Percentiles rank a stretch among this genome's conserved stretches.
These are phyloP conservation scores for Spisula subtruncata DNA, from an alignment of 2,888 invertebrate species.

Conservation along the genomic window DNA sequence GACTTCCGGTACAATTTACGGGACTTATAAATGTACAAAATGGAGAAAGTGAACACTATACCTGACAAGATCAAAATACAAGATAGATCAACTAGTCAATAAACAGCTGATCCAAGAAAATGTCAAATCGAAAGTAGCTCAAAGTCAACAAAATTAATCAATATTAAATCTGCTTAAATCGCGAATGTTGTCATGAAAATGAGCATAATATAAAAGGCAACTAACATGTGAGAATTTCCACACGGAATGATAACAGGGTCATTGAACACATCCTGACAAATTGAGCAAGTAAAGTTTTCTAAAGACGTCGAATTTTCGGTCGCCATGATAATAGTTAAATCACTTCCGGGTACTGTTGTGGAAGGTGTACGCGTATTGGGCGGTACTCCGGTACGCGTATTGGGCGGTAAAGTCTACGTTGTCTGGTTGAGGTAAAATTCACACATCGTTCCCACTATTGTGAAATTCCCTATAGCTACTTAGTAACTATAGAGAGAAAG, in stretches of 20 bases:
- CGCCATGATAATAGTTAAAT: conserved; percentile 39
- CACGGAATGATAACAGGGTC: conserved; percentile 80
- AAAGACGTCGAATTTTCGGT: conserved; percentile 37
- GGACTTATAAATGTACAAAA: not conserved
- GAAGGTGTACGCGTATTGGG: conserved; percentile 8
- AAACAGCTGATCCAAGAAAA: not conserved
- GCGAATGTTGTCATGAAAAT: not conserved
- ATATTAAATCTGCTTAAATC: not conserved
- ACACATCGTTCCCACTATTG: no score
- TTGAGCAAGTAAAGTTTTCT: conserved; percentile 75
- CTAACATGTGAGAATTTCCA: conserved; percentile 78
- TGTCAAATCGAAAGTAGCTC: conserved; percentile 11
- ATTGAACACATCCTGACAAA: conserved; percentile 79
- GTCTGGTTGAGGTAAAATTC: no score
- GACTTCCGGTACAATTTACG: not conserved
- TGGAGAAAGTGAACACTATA: not conserved
- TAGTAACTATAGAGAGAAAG: no score
- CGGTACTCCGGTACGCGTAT: not conserved
- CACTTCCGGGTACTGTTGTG: conserved; percentile 18
- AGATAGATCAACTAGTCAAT: not conserved
- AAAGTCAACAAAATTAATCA: not conserved
- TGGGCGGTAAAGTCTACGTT: no score
- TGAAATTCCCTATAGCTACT: no score
- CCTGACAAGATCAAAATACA: not conserved
- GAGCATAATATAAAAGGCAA: not conserved